These are phyloP conservation scores for Tupaia tana DNA, from an alignment of 2,113 vertebrate genomes.

Conservation along the genomic window DNA sequence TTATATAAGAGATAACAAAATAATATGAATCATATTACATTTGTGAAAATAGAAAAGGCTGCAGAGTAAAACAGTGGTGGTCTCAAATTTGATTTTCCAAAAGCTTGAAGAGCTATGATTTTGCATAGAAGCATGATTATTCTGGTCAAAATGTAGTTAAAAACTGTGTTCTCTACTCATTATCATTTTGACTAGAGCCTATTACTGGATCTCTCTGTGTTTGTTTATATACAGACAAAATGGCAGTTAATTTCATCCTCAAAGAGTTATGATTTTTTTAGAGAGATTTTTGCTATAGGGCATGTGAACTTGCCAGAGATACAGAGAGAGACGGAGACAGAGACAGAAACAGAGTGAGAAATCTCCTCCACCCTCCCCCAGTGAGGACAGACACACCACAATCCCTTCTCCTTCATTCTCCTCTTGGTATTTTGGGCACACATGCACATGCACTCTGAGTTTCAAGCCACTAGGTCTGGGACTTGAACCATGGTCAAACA, in stretches of 20 bases:
- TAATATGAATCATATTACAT: background rate
- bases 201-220: background rate
- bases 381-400: no score
- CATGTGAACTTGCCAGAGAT: no score
- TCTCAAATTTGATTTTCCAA: background rate
- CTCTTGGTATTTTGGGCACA: no score
- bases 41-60: conserved; percentile 17
- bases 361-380: no score
- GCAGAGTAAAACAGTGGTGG: background rate
- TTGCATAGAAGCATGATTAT: background rate
- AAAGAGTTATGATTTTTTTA: background rate
- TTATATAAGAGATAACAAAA: conserved; percentile 59
- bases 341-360: no score
- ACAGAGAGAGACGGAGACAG: no score
- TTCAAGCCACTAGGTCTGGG: no score
- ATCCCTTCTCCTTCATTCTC: no score
- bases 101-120: background rate
- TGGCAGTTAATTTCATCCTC: background rate
- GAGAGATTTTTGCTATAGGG: no score
- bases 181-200: background rate
- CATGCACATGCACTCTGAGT: no score
- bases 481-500: no score
- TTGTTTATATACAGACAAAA: background rate
- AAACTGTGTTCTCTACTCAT: background rate
- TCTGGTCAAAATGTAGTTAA: background rate